These are phyloP conservation scores for Drosophila barbarae DNA, from an alignment of 2,888 invertebrate genomes.

Conservation along the genomic window DNA sequence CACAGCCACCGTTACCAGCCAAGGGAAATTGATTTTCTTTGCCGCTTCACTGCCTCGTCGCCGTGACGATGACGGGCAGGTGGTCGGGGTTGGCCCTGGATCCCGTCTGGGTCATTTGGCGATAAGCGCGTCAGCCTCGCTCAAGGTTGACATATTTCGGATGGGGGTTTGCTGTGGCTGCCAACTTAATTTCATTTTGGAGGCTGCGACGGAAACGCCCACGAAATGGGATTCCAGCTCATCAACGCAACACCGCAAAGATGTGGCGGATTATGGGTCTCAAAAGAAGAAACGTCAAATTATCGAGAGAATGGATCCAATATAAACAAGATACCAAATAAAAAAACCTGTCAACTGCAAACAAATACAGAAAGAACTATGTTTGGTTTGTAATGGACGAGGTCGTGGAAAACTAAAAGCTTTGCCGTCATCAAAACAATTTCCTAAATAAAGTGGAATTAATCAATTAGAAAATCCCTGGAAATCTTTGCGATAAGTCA, in stretches of 20 bases:
- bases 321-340: constrained; percentile 40
- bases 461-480: constrained; percentile 3
- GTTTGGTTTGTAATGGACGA: constrained; percentile 6
- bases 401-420: neutral
- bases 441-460: constrained; percentile 8
- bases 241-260: constrained; percentile 51
- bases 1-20: constrained; percentile 25
- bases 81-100: constrained; percentile 16
- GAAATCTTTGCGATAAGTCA: neutral
- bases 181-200: constrained; percentile 42
- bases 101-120: constrained; percentile 42
- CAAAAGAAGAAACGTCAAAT: constrained; percentile 23
- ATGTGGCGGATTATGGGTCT: constrained; percentile 36
- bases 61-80: constrained; percentile 11
- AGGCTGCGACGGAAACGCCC: constrained; percentile 18
- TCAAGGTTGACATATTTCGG: constrained; percentile 45
- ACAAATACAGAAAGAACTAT: constrained; percentile 6
- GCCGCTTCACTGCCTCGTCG: constrained; percentile 49
- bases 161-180: constrained; percentile 27
- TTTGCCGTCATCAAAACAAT: constrained; percentile 6
- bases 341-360: constrained; percentile 55
- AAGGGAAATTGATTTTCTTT: constrained; percentile 70
- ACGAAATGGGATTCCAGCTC: constrained; percentile 40
- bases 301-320: constrained; percentile 40
- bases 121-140: constrained; percentile 39